Conservation (phyloP, 2,113 vertebrate genomes). For the Oxyura jamaicensis region DNA sequence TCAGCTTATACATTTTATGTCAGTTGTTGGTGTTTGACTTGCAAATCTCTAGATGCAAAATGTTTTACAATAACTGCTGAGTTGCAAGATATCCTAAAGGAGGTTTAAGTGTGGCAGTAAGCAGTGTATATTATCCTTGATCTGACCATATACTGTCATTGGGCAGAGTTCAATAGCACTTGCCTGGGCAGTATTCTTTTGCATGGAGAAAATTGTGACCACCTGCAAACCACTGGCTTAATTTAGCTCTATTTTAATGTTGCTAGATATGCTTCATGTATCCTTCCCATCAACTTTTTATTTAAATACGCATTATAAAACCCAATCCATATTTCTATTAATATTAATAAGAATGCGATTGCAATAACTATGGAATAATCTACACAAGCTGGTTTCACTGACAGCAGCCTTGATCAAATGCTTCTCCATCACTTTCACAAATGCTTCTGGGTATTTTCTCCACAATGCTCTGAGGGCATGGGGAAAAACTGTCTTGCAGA, state of each 20-base stretch:
- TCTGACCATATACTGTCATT: neutral
- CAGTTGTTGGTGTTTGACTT: constrained; percentile 6
- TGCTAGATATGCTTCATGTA: neutral
- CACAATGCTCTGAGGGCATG: neutral
- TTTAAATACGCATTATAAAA: constrained; percentile 1
- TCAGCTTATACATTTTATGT: constrained; percentile 4
- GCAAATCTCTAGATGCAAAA: neutral
- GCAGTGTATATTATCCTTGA: neutral
- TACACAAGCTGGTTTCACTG: neutral
- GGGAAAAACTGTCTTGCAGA: neutral
- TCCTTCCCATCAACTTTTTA: neutral
- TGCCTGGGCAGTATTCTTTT: neutral
- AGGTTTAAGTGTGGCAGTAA: neutral
- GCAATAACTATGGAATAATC: neutral
- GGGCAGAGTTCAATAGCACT: neutral
- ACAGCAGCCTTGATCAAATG: neutral
- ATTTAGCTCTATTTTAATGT: neutral
- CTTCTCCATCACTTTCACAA: neutral
- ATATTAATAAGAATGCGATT: constrained; percentile 31
- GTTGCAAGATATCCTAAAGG: neutral
- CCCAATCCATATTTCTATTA: neutral
- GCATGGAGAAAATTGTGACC: neutral
- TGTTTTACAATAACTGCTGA: neutral
- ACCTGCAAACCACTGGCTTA: neutral
- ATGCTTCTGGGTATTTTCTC: neutral